Base-by-base conservation (phyloP, 2,113 vertebrate species). In the Chaenocephalus aceratus region DNA sequence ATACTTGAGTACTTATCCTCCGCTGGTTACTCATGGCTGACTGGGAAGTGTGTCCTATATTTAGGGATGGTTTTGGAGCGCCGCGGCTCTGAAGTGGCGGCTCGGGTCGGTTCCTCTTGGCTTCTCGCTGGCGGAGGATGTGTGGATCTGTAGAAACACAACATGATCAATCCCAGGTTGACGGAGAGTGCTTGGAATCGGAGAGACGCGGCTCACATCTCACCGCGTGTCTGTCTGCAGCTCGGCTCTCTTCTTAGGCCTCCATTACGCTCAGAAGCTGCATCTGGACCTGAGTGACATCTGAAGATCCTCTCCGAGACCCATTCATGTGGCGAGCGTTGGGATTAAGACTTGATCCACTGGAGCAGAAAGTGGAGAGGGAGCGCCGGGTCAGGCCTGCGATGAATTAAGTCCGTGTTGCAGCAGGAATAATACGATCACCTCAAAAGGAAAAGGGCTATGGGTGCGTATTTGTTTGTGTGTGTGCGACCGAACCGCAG, bases 361-460 rank as follows among this genome's bases (percentile, higher is more conserved):
- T 65, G 30, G 86, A 86, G 78, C 62, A 74, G 82, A 56, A 81
- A 41, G 86, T 72, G 84, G 89, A 89, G 90, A 30, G 30, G 30
- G 30, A 30, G 74, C 83, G 82, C 34, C 21, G 78, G 92, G 92
- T 93, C 91, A 93, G 84, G 91, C 88, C 92, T 93, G 93, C 77
- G 77, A 89, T 90, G 88, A 92, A 90, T 94, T 95, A 93, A 88
- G 89, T 68, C 88, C 80, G 92, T 89, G 89, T 93, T 90, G 83
- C 88, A 89, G 86, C 85, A 89, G 90, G 72, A 89, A 92, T 93
- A 91, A 91, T 92, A 92, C 90, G 88, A 71, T 74, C 89, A 90
- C 93, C 90, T 85, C 88, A 41, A 41, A 41, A 41, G 7, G 7
- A 41, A 41, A 41, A 41, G 30, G 30, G 30, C 30, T 71, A 12